Evolutionary conservation across 2,797 vertebrate species (phyloP).

Genomic region (Menidia menidia): DNA sequence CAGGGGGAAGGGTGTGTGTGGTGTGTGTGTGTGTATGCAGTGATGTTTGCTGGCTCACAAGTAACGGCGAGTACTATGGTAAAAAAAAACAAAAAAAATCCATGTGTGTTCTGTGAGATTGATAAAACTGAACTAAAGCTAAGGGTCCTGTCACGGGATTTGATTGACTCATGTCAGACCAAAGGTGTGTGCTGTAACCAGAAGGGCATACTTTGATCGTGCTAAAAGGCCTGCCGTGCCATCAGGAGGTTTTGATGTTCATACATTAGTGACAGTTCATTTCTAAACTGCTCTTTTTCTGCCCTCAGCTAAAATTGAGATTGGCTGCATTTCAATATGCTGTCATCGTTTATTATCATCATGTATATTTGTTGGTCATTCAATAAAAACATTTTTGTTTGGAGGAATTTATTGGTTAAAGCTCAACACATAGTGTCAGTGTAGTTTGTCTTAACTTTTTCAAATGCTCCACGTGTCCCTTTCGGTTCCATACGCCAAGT

Average conservation of each 20-base stretch:
- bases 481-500: constrained; percentile 10
- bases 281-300: background rate
- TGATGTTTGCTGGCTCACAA: constrained; percentile 50
- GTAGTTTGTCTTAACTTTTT: constrained; percentile 16
- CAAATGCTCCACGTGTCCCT: constrained; percentile 5
- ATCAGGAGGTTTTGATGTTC: constrained; percentile 1
- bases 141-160: constrained; percentile 62
- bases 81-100: constrained; percentile 41
- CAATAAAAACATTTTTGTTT: background rate
- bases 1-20: constrained; percentile 2
- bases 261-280: background rate
- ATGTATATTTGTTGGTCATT: background rate
- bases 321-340: background rate
- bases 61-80: constrained; percentile 32
- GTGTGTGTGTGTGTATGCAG: constrained; percentile 23
- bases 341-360: background rate
- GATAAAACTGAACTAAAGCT: constrained; percentile 49
- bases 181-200: constrained; percentile 36
- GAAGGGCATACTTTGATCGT: constrained; percentile 9
- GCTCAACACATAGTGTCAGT: constrained; percentile 6
- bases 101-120: constrained; percentile 55
- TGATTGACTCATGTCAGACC: constrained; percentile 46
- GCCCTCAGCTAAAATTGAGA: background rate
- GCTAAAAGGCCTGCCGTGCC: constrained; percentile 5
- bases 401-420: constrained; percentile 9